These are phyloP conservation scores for Eilema caniola DNA, from an alignment of 2,888 invertebrate species.

Conservation along the genomic window DNA sequence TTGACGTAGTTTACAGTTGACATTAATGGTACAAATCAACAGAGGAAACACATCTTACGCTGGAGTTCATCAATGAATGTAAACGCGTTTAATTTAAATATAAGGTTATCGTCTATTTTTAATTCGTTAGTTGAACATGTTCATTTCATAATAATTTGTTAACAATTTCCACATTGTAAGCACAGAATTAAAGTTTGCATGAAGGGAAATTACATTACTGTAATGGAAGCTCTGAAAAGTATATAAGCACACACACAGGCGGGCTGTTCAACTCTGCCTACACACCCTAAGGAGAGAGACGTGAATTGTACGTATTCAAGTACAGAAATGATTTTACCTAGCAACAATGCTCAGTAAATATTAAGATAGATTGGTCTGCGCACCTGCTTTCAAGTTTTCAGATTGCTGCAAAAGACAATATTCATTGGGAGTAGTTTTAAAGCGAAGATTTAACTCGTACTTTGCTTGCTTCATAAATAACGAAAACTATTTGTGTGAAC, in stretches of 20 bases:
- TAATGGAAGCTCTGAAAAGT: neutral
- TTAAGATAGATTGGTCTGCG: neutral
- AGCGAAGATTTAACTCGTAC: neutral
- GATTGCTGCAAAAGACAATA: neutral
- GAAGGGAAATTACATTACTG: neutral
- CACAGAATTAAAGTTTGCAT: too few species aligned
- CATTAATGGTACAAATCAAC: too few species aligned
- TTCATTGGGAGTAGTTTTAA: neutral
- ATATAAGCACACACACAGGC: neutral
- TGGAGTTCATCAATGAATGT: too few species aligned
- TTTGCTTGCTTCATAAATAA: neutral
- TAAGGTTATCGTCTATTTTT: neutral
- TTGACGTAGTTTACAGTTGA: too few species aligned
- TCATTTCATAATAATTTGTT: too few species aligned
- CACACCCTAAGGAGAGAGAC: neutral
- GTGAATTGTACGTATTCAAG: too few species aligned
- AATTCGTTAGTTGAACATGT: too few species aligned
- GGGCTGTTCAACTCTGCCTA: neutral
- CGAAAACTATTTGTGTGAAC: neutral
- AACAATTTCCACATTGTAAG: too few species aligned
- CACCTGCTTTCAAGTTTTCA: neutral
- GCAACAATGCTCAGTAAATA: neutral
- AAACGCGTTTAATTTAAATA: neutral
- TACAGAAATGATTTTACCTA: neutral
- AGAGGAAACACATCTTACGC: too few species aligned